A percentile compares a stretch with the other conserved stretches of the same genome.
Evolutionary conservation across 1,140 invertebrate genomes (phyloP).

Genomic region (Ganaspis sp.): DNA sequence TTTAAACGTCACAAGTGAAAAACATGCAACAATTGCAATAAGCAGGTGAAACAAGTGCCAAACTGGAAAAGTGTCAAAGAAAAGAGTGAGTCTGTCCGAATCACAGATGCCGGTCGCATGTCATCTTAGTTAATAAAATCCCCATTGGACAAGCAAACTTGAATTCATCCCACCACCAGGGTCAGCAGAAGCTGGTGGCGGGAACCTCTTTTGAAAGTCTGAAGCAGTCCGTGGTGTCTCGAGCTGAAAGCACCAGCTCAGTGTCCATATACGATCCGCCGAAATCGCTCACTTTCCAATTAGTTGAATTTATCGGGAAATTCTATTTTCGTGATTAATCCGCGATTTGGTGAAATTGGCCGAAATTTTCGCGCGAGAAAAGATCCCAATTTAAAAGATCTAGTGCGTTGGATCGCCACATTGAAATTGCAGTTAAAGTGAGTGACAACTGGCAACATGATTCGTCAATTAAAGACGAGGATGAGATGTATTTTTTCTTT

Average conservation of each 20-base stretch:
- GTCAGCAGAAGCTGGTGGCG: neutral
- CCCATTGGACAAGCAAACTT: neutral
- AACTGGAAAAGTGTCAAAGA: slow-evolving; percentile 7
- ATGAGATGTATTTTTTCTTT: neutral
- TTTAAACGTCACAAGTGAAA: neutral
- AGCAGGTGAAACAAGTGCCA: neutral
- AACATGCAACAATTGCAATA: too few species aligned
- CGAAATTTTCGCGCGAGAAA: neutral
- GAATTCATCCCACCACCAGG: neutral
- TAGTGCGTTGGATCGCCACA: neutral
- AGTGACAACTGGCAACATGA: neutral
- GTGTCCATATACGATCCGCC: neutral
- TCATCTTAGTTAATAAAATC: slow-evolving; percentile 2
- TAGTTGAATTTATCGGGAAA: neutral
- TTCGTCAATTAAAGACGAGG: slow-evolving; percentile 18
- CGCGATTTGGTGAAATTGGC: neutral
- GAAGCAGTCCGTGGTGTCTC: neutral
- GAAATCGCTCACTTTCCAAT: neutral
- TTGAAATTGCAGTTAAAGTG: neutral
- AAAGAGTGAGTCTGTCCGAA: neutral
- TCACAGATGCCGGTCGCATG: neutral
- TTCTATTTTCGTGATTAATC: neutral
- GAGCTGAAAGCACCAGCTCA: slow-evolving; percentile 9
- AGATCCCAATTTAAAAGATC: neutral
- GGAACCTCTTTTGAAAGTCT: slow-evolving; percentile 1